Percentiles rank a stretch among this genome's conserved stretches.
phyloP scores from a whole-genome alignment of 2,113 vertebrate genomes.

The Prunella fulvescens region DNA sequence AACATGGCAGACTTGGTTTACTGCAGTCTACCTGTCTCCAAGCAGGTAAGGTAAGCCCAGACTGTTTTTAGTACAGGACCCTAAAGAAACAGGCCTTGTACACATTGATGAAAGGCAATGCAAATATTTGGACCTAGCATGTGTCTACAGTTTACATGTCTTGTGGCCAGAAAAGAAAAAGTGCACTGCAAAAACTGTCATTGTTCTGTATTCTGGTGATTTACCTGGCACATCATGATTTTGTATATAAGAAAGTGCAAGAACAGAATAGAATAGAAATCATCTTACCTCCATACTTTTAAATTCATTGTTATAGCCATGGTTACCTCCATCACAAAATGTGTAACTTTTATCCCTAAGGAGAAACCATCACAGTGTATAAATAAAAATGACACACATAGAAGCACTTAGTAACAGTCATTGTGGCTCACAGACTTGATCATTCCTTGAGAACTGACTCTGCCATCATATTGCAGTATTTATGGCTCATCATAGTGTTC shows the following conservation, averaged over 20 bases:
- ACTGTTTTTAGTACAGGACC: neutral
- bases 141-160: neutral
- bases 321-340: conserved; percentile 82
- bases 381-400: neutral
- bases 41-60: neutral
- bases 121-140: neutral
- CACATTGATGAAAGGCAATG: neutral
- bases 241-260: neutral
- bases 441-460: neutral
- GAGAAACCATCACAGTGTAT: neutral
- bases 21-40: neutral
- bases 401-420: neutral
- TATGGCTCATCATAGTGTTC: neutral
- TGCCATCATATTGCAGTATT: neutral
- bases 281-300: conserved; percentile 90
- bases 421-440: neutral
- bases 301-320: conserved; percentile 92
- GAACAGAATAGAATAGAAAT: neutral
- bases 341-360: conserved; percentile 63
- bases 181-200: neutral
- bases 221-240: neutral
- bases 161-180: neutral
- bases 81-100: neutral
- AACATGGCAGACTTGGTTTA: neutral
- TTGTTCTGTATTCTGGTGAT: neutral